Base-by-base conservation (phyloP, 2,888 invertebrate genomes). In the Helobdella robusta region DNA sequence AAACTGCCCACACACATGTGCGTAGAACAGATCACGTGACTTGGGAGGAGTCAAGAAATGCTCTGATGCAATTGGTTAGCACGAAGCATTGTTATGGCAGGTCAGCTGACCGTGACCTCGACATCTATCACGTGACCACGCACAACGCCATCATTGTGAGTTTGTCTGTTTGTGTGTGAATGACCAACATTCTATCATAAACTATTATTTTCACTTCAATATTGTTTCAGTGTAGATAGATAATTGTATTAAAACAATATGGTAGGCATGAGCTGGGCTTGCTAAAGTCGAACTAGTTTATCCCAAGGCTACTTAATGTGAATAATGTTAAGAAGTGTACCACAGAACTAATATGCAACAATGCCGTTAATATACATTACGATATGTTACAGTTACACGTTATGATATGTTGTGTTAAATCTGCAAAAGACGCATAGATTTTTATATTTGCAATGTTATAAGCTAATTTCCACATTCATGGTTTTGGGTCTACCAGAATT, bases 21-120 rank as follows among this genome's bases (percentile, higher is more conserved):
- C n/a, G n/a, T 11, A 56, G 56, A 32, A 28, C 56, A n/a, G 8
- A 28, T 20, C 32, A 66, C 36, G 67, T 70, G n/a, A 67, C 61
- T 2, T 66, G 68, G 50, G 66, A 64, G 2, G 66, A 71, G 34
- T 69, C 71, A 11, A 65, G 65, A 28, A 69, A 70, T 46, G 70
- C 70, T 20, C 65, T 71, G 46, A 28, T 71, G 36, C 48, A 56
- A 30, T 65, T 61, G 46, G 68, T 69, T 28, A 46, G 58, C 32
- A 44, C 63, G 25, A 64, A 66, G 32, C 68, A 69, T 50, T 71
- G 71, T 59, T 71, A 70, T 60, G 71, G 71, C 15, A 71, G 70
- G 40, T 64, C 52, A 15, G 70, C 70, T 18, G 71, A 70, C 30
- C 48, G 62, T 30, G 65, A 70, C 46, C 65, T 71, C 65, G 65